Percentiles rank a stretch among this genome's conserved stretches.
phyloP scores from a whole-genome alignment of 2,888 invertebrate species.

The Mycalesis mineus region DNA sequence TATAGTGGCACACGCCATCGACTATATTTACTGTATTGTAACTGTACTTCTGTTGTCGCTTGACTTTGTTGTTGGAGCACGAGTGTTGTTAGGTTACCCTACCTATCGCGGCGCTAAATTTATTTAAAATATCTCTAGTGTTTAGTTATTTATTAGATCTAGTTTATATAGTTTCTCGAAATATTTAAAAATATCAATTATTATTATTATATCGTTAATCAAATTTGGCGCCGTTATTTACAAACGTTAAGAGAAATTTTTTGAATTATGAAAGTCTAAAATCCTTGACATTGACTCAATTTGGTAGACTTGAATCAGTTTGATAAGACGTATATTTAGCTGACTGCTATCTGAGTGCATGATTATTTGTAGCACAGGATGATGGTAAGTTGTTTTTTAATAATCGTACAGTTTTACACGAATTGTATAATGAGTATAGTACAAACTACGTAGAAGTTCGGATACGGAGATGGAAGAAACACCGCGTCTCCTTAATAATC shows the following conservation, averaged over 20 bases:
- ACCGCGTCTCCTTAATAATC: slow-evolving; percentile 20
- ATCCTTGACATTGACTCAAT: slow-evolving; percentile 14
- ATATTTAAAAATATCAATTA: slow-evolving; percentile 29
- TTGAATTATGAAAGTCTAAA: slow-evolving; percentile 21
- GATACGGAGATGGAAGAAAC: slow-evolving; percentile 25
- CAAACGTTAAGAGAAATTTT: slow-evolving; percentile 11
- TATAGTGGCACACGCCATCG: slow-evolving; percentile 77
- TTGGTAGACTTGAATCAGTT: slow-evolving; percentile 15
- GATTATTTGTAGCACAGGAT: slow-evolving; percentile 15
- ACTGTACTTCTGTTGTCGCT: slow-evolving; percentile 73
- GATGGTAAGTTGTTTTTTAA: slow-evolving; percentile 15
- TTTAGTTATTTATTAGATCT: slow-evolving; percentile 33
- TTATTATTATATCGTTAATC: slow-evolving; percentile 27
- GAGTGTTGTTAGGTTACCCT: slow-evolving; percentile 70
- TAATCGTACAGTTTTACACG: slow-evolving; percentile 14
- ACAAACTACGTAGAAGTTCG: slow-evolving; percentile 32
- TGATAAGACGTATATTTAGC: slow-evolving; percentile 6
- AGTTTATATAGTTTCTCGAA: slow-evolving; percentile 29
- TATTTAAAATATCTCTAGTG: slow-evolving; percentile 31
- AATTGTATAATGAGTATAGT: slow-evolving; percentile 28
- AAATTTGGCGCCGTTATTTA: slow-evolving; percentile 52
- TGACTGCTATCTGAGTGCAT: slow-evolving; percentile 26
- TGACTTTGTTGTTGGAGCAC: slow-evolving; percentile 70
- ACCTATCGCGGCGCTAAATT: slow-evolving; percentile 57
- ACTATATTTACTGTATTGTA: slow-evolving; percentile 75